Conservation (phyloP, 2,113 vertebrate genomes). For the Poecile atricapillus region DNA sequence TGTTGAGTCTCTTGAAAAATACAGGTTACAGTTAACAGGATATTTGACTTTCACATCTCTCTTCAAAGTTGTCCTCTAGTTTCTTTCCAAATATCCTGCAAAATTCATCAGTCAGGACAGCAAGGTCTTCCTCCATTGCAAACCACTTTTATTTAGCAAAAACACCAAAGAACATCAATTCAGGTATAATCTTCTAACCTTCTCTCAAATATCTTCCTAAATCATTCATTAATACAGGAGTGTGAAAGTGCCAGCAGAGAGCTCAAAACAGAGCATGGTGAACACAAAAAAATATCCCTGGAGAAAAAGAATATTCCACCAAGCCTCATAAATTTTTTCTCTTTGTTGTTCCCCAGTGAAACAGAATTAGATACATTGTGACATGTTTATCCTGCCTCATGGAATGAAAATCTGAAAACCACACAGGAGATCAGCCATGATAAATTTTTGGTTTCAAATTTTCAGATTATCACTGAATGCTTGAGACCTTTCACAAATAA, state of each 20-base stretch:
- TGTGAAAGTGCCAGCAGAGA: neutral
- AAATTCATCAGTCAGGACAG: neutral
- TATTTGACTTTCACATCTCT: neutral
- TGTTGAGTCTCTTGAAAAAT: neutral
- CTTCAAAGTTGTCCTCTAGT: neutral
- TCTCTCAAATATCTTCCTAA: neutral
- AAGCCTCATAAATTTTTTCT: accelerated
- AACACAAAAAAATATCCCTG: neutral
- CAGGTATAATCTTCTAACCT: neutral
- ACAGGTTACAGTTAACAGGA: neutral
- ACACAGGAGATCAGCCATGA: neutral
- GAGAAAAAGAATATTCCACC: neutral
- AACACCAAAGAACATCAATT: neutral
- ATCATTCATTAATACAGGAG: neutral
- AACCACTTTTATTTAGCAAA: neutral
- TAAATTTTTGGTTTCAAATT: neutral
- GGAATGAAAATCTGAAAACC: neutral
- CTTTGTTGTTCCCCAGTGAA: neutral
- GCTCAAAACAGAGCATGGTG: neutral
- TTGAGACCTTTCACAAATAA: neutral
- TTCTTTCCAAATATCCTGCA: neutral
- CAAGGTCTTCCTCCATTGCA: neutral
- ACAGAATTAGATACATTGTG: neutral
- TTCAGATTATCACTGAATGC: neutral
- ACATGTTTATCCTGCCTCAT: neutral